Percentiles rank a stretch among this genome's conserved stretches.
These are phyloP conservation scores for Istiophorus platypterus DNA, from an alignment of 2,113 vertebrate species.

Conservation along the genomic window DNA sequence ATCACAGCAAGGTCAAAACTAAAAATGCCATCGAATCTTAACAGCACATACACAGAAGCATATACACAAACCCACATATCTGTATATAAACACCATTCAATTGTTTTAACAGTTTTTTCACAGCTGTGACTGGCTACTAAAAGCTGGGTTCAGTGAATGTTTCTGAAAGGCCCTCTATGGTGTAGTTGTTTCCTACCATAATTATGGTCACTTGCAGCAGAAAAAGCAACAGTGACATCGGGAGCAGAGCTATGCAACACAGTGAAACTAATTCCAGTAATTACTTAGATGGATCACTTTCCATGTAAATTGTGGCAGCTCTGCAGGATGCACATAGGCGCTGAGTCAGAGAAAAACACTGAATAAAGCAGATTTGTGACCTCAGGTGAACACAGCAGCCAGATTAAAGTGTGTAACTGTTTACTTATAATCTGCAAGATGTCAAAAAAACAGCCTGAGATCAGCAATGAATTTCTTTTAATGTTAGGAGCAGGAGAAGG, in stretches of 20 bases:
- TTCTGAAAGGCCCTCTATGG: slow-evolving; percentile 1
- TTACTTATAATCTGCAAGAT: neutral
- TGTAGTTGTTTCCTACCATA: slow-evolving; percentile 37
- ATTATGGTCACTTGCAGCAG: slow-evolving; percentile 42
- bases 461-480: neutral
- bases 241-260: slow-evolving; percentile 5
- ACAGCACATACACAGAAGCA: too few relatives aligned
- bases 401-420: neutral
- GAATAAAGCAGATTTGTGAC: slow-evolving; percentile 2
- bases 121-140: slow-evolving; percentile 5
- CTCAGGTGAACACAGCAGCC: neutral
- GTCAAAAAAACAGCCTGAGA: neutral
- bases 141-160: neutral
- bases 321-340: slow-evolving; percentile 1
- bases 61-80: too few relatives aligned
- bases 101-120: slow-evolving; percentile 4
- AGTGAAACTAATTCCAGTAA: slow-evolving; percentile 38
- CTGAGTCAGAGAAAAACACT: neutral
- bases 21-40: neutral
- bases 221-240: slow-evolving; percentile 11
- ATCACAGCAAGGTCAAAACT: neutral
- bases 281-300: slow-evolving; percentile 41
- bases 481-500: too few relatives aligned
- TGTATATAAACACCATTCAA: too few relatives aligned
- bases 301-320: neutral